Evolutionary conservation across 2,113 vertebrate genomes (phyloP).

Genomic region (Deroptyus accipitrinus): DNA sequence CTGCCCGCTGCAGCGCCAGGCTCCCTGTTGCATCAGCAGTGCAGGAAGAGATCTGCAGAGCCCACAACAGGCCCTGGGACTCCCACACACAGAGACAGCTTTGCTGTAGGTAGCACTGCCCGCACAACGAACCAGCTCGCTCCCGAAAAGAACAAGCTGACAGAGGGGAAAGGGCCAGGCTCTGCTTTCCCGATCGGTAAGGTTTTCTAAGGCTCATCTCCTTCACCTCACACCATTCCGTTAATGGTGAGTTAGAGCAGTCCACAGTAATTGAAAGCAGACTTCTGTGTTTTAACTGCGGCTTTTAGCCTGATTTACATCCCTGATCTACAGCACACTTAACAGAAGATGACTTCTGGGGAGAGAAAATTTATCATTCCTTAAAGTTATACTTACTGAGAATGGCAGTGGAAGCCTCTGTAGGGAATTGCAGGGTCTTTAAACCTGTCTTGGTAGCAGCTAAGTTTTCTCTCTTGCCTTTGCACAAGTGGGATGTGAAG

Average conservation of each 20-base stretch:
- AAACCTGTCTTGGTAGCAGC: not conserved
- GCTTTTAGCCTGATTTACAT: not conserved
- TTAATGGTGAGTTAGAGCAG: not conserved
- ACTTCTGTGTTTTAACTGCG: not conserved
- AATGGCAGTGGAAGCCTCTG: not conserved
- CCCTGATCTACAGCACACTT: not conserved
- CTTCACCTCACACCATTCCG: not conserved
- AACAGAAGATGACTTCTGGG: not conserved
- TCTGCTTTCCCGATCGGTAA: not conserved
- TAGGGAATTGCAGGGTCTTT: not conserved
- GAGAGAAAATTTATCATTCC: not conserved
- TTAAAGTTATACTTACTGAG: constrained; percentile 35
- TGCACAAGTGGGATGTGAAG: not conserved
- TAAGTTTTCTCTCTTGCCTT: not conserved
- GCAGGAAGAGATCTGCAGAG: not conserved
- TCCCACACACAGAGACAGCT: not conserved
- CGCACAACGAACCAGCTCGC: not conserved
- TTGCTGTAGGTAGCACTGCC: constrained; percentile 13
- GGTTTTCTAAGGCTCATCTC: not conserved
- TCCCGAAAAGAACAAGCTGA: not conserved
- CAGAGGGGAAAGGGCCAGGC: not conserved
- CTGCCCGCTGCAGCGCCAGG: fast-evolving
- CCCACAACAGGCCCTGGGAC: not conserved
- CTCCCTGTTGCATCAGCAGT: constrained; percentile 1
- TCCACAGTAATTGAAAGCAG: not conserved